A percentile compares a stretch with the other conserved stretches of the same genome.
phyloP scores from a whole-genome alignment of 2,113 vertebrate species.

The Onychorhynchus coronatus region DNA sequence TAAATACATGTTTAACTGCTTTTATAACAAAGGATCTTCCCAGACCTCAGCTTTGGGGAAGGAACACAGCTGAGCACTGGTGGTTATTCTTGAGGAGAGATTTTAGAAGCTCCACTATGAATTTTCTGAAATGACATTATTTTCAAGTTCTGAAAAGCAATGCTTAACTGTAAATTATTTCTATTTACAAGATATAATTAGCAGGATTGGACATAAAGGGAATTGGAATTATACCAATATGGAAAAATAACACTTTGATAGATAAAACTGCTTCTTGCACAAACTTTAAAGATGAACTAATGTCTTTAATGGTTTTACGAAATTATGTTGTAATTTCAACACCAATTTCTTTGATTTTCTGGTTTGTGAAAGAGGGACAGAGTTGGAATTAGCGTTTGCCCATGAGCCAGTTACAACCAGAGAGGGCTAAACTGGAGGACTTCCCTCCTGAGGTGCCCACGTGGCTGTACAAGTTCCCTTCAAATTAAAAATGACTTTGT shows the following conservation, averaged over 20 bases:
- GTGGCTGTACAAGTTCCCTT: background rate
- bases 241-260: constrained; percentile 22
- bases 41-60: background rate
- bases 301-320: background rate
- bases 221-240: background rate
- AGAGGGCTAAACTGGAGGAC: background rate
- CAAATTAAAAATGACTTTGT: background rate
- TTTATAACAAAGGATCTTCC: background rate
- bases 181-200: constrained; percentile 29
- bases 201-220: constrained; percentile 13
- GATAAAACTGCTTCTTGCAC: background rate
- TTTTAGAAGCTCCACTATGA: background rate
- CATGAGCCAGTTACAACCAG: background rate
- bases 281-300: background rate
- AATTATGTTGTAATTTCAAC: background rate
- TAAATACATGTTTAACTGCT: background rate
- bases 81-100: background rate
- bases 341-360: background rate
- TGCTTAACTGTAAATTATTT: constrained; percentile 18
- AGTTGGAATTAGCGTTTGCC: background rate
- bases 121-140: background rate
- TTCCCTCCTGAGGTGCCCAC: background rate
- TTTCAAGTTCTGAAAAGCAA: constrained; percentile 7
- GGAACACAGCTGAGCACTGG: background rate
- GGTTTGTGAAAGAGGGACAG: background rate